Base-by-base conservation (phyloP, 2,797 vertebrate genomes). In the Etheostoma nigrum region DNA sequence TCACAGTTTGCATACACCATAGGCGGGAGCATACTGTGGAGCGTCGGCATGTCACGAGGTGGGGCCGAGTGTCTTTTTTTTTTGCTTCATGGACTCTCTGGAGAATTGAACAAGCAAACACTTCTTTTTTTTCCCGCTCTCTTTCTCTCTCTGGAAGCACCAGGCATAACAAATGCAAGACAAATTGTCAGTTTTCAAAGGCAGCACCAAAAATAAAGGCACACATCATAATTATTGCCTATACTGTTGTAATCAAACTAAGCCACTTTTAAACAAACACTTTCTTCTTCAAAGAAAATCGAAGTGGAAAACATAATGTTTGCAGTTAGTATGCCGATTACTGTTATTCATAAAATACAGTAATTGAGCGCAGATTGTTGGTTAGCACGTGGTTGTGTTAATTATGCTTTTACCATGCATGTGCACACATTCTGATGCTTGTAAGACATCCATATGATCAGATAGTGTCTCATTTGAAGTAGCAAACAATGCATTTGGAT, bases 1-100 rank as follows among this genome's bases (percentile, higher is more conserved):
- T 91, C 86, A 87, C 88, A 84, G 88, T 91, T 91, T 90, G 78
- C 83, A 87, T 79, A 78, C 80, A 87, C 74, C 87, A 86, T 59
- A 79, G 83, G 62, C 57, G 53, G 82, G 70, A 86, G 85, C 85
- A 80, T 81, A 85, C 79, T 75, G 88, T 65, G 79, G 82, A 86
- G 76, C 7, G 48, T 51, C 58, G 60, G 74, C 40, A 7, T 91
- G 87, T 89, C 82, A 87, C 13, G 33, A 88, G 90, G 88, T 85
- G 82, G 79, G 86, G 81, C 79, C 63, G 45, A 86, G 75, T 23
- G 80, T 51, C 81, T 87, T 77, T 88, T 83, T 52, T 78, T 73
- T 54, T 69, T 74, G 25, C 76, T 74, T 75, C 65, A 61, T 33
- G 64, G 76, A 86, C 57, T 85, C 87, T 78, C 86, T 75, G 42